A percentile compares a stretch with the other conserved stretches of the same genome.
phyloP scores from a whole-genome alignment of 1,140 invertebrate species.

The Ceratina calcarata region DNA sequence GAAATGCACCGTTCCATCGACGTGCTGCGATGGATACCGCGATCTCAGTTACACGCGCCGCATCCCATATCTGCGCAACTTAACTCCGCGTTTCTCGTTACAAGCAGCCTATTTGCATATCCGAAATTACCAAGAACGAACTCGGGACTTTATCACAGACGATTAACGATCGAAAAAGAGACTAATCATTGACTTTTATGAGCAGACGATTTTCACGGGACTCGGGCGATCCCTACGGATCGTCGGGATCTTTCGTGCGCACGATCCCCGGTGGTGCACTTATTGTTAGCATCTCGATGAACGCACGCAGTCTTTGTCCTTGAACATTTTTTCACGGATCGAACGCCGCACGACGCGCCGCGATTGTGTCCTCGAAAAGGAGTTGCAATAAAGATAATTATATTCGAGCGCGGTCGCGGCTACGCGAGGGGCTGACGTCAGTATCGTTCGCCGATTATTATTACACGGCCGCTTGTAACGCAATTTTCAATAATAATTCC shows the following conservation, averaged over 20 bases:
- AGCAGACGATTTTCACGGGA: too few species aligned
- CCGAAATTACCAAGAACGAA: too few species aligned
- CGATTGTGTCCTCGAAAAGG: conserved; percentile 61
- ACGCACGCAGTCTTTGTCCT: conserved; percentile 44
- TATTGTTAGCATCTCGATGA: conserved; percentile 46
- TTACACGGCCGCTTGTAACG: conserved; percentile 42
- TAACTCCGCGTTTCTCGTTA: too few species aligned
- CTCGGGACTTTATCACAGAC: too few species aligned
- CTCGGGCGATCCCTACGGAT: too few species aligned
- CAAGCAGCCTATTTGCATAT: too few species aligned
- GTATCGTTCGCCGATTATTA: conserved; percentile 50
- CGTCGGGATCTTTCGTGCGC: neutral
- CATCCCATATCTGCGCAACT: too few species aligned
- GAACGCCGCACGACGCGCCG: conserved; percentile 20
- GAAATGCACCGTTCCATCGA: conserved; percentile 1
- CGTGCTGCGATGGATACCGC: too few species aligned
- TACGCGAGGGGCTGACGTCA: conserved; percentile 47
- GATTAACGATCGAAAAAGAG: too few species aligned
- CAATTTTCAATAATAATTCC: conserved; percentile 11
- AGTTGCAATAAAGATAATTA: conserved; percentile 66
- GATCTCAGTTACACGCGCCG: too few species aligned
- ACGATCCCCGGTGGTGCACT: neutral
- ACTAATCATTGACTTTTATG: too few species aligned
- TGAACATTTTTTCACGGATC: conserved; percentile 51
- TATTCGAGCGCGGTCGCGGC: conserved; percentile 34